Evolutionary conservation across 2,888 invertebrate genomes (phyloP).

Genomic region (Dynastes maya): DNA sequence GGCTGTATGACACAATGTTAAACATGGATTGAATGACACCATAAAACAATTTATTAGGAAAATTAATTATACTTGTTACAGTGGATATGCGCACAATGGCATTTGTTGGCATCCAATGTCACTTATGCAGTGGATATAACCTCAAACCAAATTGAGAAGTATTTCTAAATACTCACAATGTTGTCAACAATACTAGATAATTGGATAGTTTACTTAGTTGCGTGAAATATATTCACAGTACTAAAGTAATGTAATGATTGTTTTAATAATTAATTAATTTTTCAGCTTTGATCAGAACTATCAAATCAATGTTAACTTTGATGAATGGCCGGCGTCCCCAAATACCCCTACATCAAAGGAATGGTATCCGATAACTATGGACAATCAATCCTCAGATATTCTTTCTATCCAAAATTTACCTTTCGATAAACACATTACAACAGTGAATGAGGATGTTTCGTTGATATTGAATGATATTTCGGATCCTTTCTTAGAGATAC

Average conservation of each 20-base stretch:
- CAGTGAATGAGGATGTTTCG: background rate
- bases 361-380: background rate
- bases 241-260: background rate
- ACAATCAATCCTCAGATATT: background rate
- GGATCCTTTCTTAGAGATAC: background rate
- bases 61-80: too few relatives aligned
- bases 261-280: background rate
- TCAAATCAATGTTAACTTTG: slow-evolving; percentile 9
- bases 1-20: too few relatives aligned
- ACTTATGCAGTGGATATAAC: too few relatives aligned
- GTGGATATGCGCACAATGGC: too few relatives aligned
- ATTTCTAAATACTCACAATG: too few relatives aligned
- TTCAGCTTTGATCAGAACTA: slow-evolving; percentile 30
- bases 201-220: too few relatives aligned
- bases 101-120: too few relatives aligned
- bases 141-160: too few relatives aligned
- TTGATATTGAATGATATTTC: slow-evolving; percentile 16
- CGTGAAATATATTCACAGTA: background rate
- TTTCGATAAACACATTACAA: background rate
- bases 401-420: background rate
- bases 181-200: too few relatives aligned
- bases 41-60: too few relatives aligned
- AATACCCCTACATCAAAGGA: background rate
- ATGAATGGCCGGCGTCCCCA: background rate
- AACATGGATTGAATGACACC: too few relatives aligned